Evolutionary conservation across 2,113 vertebrate species (phyloP).

Genomic region (Columba livia): DNA sequence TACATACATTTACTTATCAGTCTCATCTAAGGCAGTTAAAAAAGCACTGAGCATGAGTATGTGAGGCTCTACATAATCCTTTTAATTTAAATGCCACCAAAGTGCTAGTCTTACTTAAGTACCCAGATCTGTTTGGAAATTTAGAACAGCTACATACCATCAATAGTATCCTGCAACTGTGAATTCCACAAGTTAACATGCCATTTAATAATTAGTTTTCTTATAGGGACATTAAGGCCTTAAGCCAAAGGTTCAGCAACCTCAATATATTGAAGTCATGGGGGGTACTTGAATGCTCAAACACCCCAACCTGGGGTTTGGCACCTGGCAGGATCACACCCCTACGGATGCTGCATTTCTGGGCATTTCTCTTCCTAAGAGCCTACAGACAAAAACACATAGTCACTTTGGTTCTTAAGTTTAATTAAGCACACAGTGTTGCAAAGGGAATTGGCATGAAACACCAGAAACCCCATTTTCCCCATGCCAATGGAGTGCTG

Average conservation of each 20-base stretch:
- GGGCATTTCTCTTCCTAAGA: background rate
- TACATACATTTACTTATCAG: slow-evolving; percentile 27
- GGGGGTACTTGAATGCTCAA: background rate
- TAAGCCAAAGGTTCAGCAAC: background rate
- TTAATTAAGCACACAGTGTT: background rate
- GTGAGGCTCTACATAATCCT: background rate
- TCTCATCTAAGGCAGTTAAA: background rate
- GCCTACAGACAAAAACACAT: background rate
- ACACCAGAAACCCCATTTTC: background rate
- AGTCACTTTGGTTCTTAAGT: background rate
- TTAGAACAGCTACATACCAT: background rate
- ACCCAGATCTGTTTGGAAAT: background rate
- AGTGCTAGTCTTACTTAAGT: background rate
- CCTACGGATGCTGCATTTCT: background rate
- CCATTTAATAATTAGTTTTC: background rate
- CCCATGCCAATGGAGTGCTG: background rate
- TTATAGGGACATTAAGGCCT: background rate
- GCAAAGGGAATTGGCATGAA: background rate
- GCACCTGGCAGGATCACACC: background rate
- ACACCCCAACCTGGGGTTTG: background rate
- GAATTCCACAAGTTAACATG: background rate
- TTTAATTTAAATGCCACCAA: background rate
- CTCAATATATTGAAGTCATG: background rate
- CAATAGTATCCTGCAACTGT: background rate
- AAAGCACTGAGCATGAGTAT: background rate